Base-by-base conservation (phyloP, 1,140 invertebrate genomes). In the Helicoverpa armigera region DNA sequence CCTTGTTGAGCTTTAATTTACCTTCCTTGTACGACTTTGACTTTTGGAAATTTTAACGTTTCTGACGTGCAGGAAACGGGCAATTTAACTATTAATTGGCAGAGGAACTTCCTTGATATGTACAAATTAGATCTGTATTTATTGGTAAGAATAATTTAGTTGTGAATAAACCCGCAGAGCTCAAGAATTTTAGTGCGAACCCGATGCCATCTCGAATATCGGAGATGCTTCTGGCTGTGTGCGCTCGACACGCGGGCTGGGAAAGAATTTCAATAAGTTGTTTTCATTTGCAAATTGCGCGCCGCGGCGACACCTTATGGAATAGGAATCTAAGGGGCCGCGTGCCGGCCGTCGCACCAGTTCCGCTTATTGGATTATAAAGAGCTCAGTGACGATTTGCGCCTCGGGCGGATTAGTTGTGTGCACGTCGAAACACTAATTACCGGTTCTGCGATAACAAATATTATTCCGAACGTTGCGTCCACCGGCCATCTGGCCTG, bases 191-290 rank as follows among this genome's bases (percentile, higher is more conserved):
- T 58, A 83, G 77, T 82, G 69, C 69, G 77, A 83, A 78, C 79
- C 80, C 69, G 80, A 75, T 81, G 77, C 81, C 82, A 82, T 90
- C 79, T 90, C 86, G 84, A 90, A 90, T 90, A 91, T 88, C 86
- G 88, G 67, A 79, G 87, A 85, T 81, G 81, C 80, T 85, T 87
- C 84, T 87, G 82, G 86, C 82, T 81, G 80, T 81, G 80, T 82
- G 85, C 84, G 79, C 85, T 81, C 79, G 81, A 72, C 83, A 82
- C 81, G 88, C 86, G 87, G 86, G 81, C 87, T 86, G 88, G 86
- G 87, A 90, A 94, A 91, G 93, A 94, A 94, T 94, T 94, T 93
- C 93, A 94, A 94, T 94, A 94, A 94, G 92, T 94, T 94, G 93
- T 94, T 94, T 94, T 94, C 92, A 94, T 94, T 94, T 93, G 92